These are phyloP conservation scores for Taenioides sp. DNA, from an alignment of 2,797 vertebrate species.

Conservation along the genomic window DNA sequence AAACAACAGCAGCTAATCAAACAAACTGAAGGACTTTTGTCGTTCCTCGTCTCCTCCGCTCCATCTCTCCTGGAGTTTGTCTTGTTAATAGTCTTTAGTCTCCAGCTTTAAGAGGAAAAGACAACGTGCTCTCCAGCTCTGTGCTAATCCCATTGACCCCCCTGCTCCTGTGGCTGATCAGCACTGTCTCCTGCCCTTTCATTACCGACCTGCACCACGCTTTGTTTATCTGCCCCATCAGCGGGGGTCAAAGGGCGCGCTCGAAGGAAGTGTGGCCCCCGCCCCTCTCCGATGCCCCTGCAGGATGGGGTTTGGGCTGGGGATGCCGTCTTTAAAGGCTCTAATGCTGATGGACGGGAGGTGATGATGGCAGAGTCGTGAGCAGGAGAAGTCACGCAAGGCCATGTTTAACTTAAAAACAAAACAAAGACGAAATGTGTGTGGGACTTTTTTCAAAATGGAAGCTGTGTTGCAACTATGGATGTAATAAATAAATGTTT, in stretches of 20 bases:
- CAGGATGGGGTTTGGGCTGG: background rate
- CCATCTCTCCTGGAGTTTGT: background rate
- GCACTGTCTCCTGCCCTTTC: slow-evolving; percentile 58
- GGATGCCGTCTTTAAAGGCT: background rate
- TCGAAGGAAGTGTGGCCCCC: background rate
- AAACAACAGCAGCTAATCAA: no score
- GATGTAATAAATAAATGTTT: no score
- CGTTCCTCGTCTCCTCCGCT: background rate
- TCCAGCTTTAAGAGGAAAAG: slow-evolving; percentile 11
- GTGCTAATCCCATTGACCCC: slow-evolving; percentile 72
- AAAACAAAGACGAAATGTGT: background rate
- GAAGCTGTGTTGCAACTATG: no score
- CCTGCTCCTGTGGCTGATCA: slow-evolving; percentile 42
- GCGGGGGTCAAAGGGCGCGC: background rate
- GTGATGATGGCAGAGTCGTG: background rate
- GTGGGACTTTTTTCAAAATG: background rate
- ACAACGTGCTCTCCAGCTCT: slow-evolving; percentile 43
- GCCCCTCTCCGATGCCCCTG: background rate
- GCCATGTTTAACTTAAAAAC: background rate
- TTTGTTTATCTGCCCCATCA: slow-evolving; percentile 34
- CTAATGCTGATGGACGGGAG: background rate
- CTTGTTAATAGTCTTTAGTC: background rate
- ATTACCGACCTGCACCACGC: slow-evolving; percentile 86
- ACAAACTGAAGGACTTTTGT: no score
- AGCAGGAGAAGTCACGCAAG: background rate